Base-by-base conservation (phyloP, 1,140 invertebrate genomes). In the Physella acuta region DNA sequence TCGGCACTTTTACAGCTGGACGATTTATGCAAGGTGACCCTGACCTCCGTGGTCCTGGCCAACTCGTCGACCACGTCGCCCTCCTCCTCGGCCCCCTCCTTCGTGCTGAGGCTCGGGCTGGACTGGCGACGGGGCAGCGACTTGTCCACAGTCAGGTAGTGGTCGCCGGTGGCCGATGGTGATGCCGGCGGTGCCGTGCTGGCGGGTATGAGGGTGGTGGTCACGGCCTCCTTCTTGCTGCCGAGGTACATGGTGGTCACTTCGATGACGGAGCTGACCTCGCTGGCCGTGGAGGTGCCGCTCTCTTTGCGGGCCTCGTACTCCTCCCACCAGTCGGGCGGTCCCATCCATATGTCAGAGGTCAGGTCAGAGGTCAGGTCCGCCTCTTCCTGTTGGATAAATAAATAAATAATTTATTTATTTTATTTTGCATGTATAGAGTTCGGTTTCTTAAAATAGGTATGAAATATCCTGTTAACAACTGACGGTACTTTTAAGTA, bases 291-390 rank as follows among this genome's bases (percentile, higher is more conserved):
- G 33, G 72, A 71, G 28, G 67, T 34, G 20, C 58, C 65, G 64
- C 67, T 72, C 61, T 69, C 66, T 33, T 65, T 72, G 36, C 68
- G 58, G 30, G 64, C 68, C 49, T 77, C 74, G 67, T 76, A 76
- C 67, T 81, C 73, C 70, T 82, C 75, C 60, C 77, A 74, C 81
- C 81, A 82, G 59, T 77, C 79, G 31, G 79, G 79, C 30, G 80
- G 80, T 14, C 80, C 80, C 76, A 82, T 79, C 81, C 81, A 83
- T 34, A 81, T 78, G 26, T 77, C 79, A 24, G 75, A 71, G 20
- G 68, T 67, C 24, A 75, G 67, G 28, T 79, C 78, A n/a, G n/a
- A n/a, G n/a, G n/a, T n/a, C 49, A 63, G 65, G 37, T 72, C 67
- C 16, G 55, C 51, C 33, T 75, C 74, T 33, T 72, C 71, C 64